Conservation (phyloP, 2,113 vertebrate genomes). For the Nycticryphes semicollaris region DNA sequence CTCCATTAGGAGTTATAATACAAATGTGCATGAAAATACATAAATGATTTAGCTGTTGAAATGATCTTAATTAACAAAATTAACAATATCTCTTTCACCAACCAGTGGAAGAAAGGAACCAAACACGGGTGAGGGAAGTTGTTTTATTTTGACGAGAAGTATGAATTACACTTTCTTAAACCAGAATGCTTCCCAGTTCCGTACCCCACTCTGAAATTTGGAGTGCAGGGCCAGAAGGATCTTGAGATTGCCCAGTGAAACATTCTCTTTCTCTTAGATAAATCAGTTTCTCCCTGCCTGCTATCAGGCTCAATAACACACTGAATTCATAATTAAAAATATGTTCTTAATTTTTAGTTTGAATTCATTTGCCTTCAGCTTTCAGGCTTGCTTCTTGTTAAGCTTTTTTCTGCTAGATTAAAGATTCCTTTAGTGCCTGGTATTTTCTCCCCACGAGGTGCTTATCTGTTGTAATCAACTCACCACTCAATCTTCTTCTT, state of each 20-base stretch:
- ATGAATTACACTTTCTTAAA: neutral
- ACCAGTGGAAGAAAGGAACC: neutral
- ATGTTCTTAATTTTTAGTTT: neutral
- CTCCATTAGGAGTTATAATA: neutral
- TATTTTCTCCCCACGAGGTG: neutral
- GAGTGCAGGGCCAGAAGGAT: neutral
- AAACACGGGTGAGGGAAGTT: neutral
- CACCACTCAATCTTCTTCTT: slow-evolving; percentile 27
- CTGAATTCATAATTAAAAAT: neutral
- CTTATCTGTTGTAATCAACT: slow-evolving; percentile 54
- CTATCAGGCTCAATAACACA: neutral
- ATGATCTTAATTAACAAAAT: neutral
- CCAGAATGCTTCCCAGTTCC: neutral
- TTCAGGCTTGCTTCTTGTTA: neutral
- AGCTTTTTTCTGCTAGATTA: neutral
- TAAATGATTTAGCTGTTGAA: neutral
- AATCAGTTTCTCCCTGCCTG: neutral
- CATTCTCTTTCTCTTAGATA: neutral
- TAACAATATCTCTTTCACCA: neutral
- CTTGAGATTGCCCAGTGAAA: neutral
- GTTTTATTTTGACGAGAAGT: neutral
- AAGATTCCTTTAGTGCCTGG: neutral
- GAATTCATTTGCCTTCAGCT: neutral
- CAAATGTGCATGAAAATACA: neutral
- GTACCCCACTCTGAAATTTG: neutral